These are phyloP conservation scores for Triplophysa siluroides DNA, from an alignment of 2,113 vertebrate species.

Conservation along the genomic window DNA sequence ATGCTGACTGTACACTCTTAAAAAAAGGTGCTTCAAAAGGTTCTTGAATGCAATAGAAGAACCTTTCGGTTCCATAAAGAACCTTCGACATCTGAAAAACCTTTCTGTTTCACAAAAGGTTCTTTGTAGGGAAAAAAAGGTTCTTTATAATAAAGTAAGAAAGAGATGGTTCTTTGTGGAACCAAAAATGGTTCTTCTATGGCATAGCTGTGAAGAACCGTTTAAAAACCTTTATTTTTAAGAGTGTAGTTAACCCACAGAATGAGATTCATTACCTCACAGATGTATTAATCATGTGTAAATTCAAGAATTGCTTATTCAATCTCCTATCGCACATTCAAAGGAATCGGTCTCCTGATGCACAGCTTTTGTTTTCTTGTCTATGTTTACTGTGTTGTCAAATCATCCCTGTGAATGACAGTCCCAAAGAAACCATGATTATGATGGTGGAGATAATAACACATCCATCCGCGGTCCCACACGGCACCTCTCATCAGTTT, in stretches of 20 bases:
- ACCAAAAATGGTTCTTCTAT: too few relatives aligned
- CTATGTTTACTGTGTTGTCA: conserved; percentile 61
- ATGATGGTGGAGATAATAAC: conserved; percentile 49
- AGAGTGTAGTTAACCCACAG: background rate
- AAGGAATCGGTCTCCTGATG: background rate
- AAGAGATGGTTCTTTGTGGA: too few relatives aligned
- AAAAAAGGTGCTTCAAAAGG: too few relatives aligned
- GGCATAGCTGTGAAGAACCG: too few relatives aligned
- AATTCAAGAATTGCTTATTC: background rate
- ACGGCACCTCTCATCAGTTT: conserved; percentile 39
- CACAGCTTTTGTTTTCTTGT: conserved; percentile 60
- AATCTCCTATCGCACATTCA: background rate
- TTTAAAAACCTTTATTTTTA: too few relatives aligned
- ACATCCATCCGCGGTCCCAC: background rate
- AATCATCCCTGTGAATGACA: conserved; percentile 59
- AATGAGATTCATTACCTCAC: background rate
- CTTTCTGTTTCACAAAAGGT: too few relatives aligned
- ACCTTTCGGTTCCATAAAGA: too few relatives aligned
- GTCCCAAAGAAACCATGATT: conserved; percentile 62
- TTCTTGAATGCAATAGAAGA: too few relatives aligned
- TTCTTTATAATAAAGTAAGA: too few relatives aligned
- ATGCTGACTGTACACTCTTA: background rate
- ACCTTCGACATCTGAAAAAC: too few relatives aligned
- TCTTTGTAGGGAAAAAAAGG: too few relatives aligned
- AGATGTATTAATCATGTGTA: background rate